A percentile compares a stretch with the other conserved stretches of the same genome.
Evolutionary conservation across 1,140 invertebrate genomes (phyloP).

Genomic region (Papilio aristodemus): DNA sequence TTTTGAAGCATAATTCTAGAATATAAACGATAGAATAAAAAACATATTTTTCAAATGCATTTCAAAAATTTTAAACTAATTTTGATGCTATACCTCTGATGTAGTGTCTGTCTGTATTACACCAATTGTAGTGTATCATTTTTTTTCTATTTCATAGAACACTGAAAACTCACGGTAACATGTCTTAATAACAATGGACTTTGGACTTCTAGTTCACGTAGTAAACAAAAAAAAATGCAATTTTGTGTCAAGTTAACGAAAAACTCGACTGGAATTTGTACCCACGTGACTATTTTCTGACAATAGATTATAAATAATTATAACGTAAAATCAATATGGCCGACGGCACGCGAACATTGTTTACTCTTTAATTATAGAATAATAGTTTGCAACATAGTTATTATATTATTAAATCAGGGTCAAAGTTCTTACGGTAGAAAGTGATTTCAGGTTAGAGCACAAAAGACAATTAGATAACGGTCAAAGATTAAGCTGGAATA

Average conservation of each 20-base stretch:
- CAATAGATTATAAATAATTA: neutral
- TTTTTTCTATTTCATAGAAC: no score
- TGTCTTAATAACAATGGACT: neutral
- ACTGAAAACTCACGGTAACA: neutral
- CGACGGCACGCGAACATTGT: neutral
- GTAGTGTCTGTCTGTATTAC: no score
- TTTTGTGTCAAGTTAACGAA: constrained; percentile 1
- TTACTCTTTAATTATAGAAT: constrained; percentile 19
- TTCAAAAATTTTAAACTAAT: no score
- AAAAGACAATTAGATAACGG: no score
- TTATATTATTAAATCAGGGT: neutral
- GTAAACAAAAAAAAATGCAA: no score
- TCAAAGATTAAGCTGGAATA: no score
- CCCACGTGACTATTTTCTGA: neutral
- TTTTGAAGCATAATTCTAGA: no score
- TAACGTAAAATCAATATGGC: neutral
- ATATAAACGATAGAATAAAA: no score
- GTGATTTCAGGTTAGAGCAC: neutral
- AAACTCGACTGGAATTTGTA: neutral
- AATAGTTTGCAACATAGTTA: neutral
- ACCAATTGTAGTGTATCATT: no score
- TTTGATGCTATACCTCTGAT: no score
- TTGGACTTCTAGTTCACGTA: neutral
- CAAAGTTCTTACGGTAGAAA: neutral
- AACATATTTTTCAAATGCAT: no score